A percentile compares a stretch with the other conserved stretches of the same genome.
Conservation (phyloP, 2,888 invertebrate genomes). For the Liodrosophila aerea region DNA sequence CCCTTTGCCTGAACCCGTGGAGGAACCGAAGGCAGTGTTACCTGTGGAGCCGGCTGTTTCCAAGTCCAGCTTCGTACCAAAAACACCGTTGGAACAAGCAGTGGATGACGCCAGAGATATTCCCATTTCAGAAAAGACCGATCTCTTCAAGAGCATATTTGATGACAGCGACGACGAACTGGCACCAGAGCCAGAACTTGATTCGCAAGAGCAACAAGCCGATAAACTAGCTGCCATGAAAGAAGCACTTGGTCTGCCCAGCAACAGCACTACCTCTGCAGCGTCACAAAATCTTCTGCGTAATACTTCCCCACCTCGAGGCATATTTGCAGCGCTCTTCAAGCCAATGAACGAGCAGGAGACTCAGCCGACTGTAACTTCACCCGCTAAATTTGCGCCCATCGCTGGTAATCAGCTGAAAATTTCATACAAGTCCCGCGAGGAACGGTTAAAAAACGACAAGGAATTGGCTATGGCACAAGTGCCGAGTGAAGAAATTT, state of each 20-base stretch:
- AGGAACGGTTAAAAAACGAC: conserved; percentile 53
- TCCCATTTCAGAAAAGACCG: conserved; percentile 85
- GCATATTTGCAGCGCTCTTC: conserved; percentile 85
- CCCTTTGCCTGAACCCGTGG: background rate
- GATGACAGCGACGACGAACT: conserved; percentile 89
- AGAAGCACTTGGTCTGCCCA: conserved; percentile 42
- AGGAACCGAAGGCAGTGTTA: background rate
- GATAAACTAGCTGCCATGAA: conserved; percentile 42
- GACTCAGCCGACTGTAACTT: background rate
- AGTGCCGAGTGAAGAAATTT: conserved; percentile 43
- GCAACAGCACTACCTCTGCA: conserved; percentile 55
- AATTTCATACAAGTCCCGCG: conserved; percentile 64
- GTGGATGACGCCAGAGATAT: conserved; percentile 75
- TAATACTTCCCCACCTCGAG: conserved; percentile 88
- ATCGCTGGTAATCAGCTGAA: conserved; percentile 61
- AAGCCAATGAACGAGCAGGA: conserved; percentile 29
- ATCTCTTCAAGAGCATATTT: conserved; percentile 95
- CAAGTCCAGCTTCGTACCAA: conserved; percentile 63
- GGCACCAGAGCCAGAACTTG: conserved; percentile 7
- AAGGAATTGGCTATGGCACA: conserved; percentile 36
- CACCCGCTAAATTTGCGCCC: conserved; percentile 48
- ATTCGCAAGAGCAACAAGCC: conserved; percentile 49
- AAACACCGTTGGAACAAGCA: conserved; percentile 78
- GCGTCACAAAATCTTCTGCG: conserved; percentile 85
- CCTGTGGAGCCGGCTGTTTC: background rate